Conservation (phyloP, 1,140 invertebrate species). For the Caerostris darwini region DNA sequence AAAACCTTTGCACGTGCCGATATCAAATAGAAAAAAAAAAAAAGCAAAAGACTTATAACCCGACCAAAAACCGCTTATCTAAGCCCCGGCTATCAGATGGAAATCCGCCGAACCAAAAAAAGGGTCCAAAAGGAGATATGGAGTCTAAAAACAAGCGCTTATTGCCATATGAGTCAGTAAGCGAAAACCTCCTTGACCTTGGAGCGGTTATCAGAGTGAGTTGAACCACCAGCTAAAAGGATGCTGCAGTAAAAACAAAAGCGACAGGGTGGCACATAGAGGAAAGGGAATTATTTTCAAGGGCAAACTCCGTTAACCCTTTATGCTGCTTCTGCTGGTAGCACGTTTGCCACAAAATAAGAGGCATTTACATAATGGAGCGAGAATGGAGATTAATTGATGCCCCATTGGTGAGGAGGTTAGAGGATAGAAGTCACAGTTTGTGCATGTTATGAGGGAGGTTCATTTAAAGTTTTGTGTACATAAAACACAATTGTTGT, state of each 20-base stretch:
- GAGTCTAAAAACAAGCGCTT: slow-evolving; percentile 12
- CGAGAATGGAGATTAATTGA: not conserved
- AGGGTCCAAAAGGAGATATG: not conserved
- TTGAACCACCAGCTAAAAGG: slow-evolving; percentile 29
- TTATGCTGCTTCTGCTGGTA: not conserved
- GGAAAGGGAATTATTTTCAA: slow-evolving; percentile 54
- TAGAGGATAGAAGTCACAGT: no score
- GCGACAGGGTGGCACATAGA: slow-evolving; percentile 32
- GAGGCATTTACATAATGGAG: slow-evolving; percentile 4
- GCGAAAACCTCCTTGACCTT: not conserved
- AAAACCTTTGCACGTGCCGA: not conserved
- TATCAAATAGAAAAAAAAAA: not conserved
- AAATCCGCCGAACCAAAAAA: not conserved
- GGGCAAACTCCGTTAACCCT: slow-evolving; percentile 54
- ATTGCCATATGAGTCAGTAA: slow-evolving; percentile 42
- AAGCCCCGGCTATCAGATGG: not conserved
- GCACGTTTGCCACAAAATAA: slow-evolving; percentile 34
- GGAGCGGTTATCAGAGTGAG: slow-evolving; percentile 51
- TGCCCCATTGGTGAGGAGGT: no score
- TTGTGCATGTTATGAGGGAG: no score
- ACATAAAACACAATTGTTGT: no score
- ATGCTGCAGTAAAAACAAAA: slow-evolving; percentile 36
- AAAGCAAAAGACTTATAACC: not conserved
- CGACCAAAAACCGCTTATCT: not conserved
- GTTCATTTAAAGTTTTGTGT: no score